Base-by-base conservation (phyloP, 2,113 vertebrate genomes). In the Balaenoptera acutorostrata region DNA sequence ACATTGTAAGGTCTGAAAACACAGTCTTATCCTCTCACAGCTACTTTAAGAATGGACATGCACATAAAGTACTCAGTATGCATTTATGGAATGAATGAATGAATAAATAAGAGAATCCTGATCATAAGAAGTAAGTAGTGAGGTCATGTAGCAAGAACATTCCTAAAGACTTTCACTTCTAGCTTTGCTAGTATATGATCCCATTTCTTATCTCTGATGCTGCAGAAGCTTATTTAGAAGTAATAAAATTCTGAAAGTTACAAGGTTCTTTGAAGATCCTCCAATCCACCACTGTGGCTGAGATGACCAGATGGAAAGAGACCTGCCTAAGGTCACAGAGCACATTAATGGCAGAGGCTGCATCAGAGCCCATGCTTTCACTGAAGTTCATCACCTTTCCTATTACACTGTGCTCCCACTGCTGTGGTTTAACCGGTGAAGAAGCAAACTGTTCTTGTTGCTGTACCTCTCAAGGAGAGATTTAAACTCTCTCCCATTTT, bases 341-440 rank as follows among this genome's bases (percentile, higher is more conserved):
- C 25, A 17, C n/a, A 4, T 41, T 83, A 14, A 15, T 0, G 4
- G 12, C 33, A 18, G 63, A 46, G 66, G 36, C 46, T 12, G 20
- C 18, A 17, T 21, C 18, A 6, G 46, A 85, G 17, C n/a, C 25
- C 31, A 0, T 31, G 44, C n/a, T 39, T 59, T 72, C 33, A 8
- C 13, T 39, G 8, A 15, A 33, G 20, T 14, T 12, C n/a, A 2
- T 55, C 1, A 11, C 33, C 82, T 72, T 91, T 23, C 39, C 71
- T 25, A 0, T 29, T 18, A 49, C 4, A 36, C 4, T 3, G 1
- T 0, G 10, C 3, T 41, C 46, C 61, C 61, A 1, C 29, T 9
- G 18, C 64, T 0, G 2, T 12, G 25, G 8, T 39, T 87, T 64
- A 15, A 31, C n/a, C 25, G 0, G 59, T 2, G n/a, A n/a, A 23